These are phyloP conservation scores for Mystacornis crossleyi DNA, from an alignment of 2,113 vertebrate species.

Conservation along the genomic window DNA sequence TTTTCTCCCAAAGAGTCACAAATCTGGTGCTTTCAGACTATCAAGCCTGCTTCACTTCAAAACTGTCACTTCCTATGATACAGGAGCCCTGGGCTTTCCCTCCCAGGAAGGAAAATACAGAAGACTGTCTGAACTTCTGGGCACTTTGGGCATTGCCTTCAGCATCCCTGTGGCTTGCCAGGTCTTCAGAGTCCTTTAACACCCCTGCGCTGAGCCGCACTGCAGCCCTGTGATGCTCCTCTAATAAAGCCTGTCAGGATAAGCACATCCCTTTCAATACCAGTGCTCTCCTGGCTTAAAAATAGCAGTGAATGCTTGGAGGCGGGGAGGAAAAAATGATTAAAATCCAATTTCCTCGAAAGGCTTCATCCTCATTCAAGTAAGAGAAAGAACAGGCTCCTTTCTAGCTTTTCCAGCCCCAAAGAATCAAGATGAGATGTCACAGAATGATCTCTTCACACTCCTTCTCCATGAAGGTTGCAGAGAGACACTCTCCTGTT, in stretches of 20 bases:
- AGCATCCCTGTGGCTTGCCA: neutral
- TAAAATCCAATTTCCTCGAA: neutral
- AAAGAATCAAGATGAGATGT: neutral
- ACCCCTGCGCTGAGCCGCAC: accelerated
- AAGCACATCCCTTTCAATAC: neutral
- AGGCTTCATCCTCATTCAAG: neutral
- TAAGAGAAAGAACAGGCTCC: neutral
- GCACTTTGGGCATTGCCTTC: constrained; percentile 42
- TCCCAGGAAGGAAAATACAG: neutral
- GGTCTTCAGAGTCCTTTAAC: neutral
- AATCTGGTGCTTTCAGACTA: neutral
- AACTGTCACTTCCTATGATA: neutral
- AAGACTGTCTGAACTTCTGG: neutral
- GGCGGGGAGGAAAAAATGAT: neutral
- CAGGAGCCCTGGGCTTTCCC: neutral
- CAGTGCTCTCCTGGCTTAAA: neutral
- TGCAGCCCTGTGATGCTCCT: neutral
- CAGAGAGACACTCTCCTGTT: neutral
- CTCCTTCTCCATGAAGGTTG: neutral
- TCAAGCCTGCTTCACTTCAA: neutral
- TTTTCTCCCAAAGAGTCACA: neutral
- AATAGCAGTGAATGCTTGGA: neutral
- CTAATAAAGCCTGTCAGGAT: neutral
- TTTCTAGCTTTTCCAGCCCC: neutral
- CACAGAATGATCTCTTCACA: neutral